These are phyloP conservation scores for Anolis carolinensis DNA, from an alignment of 2,113 vertebrate genomes.

Conservation along the genomic window DNA sequence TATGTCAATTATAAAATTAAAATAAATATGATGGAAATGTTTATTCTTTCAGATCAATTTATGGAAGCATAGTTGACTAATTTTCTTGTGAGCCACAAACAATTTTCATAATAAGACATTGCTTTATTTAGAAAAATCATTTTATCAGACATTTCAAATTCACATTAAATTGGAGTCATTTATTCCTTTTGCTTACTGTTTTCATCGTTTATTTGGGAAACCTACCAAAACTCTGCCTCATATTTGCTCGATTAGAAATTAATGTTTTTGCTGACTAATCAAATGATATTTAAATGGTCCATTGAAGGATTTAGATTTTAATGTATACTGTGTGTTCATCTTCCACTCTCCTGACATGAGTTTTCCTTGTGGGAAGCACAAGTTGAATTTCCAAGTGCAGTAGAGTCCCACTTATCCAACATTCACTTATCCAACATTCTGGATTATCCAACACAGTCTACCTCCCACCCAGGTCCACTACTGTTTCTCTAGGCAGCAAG, in stretches of 20 bases:
- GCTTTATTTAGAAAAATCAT: neutral
- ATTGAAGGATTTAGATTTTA: too few species aligned
- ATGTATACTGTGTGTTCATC: neutral
- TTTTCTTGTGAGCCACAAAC: neutral
- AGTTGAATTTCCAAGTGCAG: neutral
- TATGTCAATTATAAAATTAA: too few species aligned
- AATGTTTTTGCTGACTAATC: neutral
- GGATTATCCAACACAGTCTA: too few species aligned
- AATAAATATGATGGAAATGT: neutral
- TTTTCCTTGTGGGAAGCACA: neutral
- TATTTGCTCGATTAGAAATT: neutral
- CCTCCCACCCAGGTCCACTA: too few species aligned
- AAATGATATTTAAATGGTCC: slow-evolving; percentile 1
- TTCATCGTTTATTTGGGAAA: neutral
- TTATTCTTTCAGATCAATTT: neutral
- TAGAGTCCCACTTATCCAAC: too few species aligned
- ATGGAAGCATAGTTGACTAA: neutral
- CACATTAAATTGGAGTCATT: neutral
- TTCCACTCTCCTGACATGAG: neutral
- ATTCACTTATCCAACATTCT: too few species aligned
- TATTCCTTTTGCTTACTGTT: slow-evolving; percentile 3
- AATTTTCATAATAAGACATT: neutral
- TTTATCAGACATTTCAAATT: neutral
- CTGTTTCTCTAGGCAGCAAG: too few species aligned
- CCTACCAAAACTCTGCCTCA: neutral